A percentile compares a stretch with the other conserved stretches of the same genome.
These are phyloP conservation scores for Campoletis raptor DNA, from an alignment of 2,888 invertebrate genomes.

Conservation along the genomic window DNA sequence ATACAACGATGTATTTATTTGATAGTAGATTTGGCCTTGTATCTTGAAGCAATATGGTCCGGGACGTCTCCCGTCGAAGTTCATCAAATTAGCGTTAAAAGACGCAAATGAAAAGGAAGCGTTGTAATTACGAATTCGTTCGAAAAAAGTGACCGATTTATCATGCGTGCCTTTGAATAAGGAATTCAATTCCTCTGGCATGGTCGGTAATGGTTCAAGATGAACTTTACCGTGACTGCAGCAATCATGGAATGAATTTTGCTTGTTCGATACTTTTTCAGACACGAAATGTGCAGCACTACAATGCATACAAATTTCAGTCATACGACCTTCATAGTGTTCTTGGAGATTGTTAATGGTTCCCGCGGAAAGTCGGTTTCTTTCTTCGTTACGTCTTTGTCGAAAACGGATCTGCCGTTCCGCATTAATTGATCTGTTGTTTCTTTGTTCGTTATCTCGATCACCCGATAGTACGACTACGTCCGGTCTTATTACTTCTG, in stretches of 20 bases:
- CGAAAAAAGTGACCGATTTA: constrained; percentile 52
- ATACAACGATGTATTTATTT: constrained; percentile 3
- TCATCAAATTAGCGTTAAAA: constrained; percentile 67
- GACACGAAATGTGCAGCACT: constrained; percentile 54
- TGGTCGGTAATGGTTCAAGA: constrained; percentile 45
- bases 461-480: too few relatives aligned
- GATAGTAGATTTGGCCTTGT: too few relatives aligned
- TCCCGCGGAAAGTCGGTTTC: too few relatives aligned
- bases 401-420: too few relatives aligned
- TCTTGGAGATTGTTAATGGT: constrained; percentile 11
- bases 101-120: constrained; percentile 27
- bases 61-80: constrained; percentile 51
- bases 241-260: constrained; percentile 39
- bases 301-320: constrained; percentile 47
- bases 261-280: constrained; percentile 51
- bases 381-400: too few relatives aligned
- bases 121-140: constrained; percentile 60
- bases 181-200: constrained; percentile 36
- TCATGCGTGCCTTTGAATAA: constrained; percentile 54
- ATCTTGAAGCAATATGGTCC: not conserved
- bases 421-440: too few relatives aligned
- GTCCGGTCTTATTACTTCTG: too few relatives aligned
- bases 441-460: too few relatives aligned
- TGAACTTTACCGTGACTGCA: constrained; percentile 24
- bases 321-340: constrained; percentile 59